Base-by-base conservation (phyloP, 1,140 invertebrate genomes). In the Diploscapter pachys region DNA sequence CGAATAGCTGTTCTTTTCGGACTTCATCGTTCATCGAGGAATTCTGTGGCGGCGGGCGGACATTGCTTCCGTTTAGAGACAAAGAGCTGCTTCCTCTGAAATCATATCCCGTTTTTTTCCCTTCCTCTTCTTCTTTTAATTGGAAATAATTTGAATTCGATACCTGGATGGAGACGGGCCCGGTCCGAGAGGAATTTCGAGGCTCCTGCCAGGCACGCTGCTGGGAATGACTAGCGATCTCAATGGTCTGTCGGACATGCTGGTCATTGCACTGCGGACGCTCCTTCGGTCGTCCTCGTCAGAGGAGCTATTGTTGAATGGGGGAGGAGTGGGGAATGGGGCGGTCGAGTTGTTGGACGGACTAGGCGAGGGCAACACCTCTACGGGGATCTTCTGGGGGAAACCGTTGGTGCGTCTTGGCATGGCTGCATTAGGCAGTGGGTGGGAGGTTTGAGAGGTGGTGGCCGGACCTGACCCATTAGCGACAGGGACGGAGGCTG, bases 221-320 rank as follows among this genome's bases (percentile, higher is more conserved):
- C 13, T 48, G 5, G 66, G 66, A 54, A 68, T 51, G 50, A 68
- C 50, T 11, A 68, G 66, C 6, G 66, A 55, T 68, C 66, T 50
- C 51, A 55, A 55, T 1, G 66, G 66, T 55, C 66, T 68, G 5
- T 55, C 6, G 31, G 31, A 31, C 31, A 31, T 31, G 31, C 31
- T 31, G 31, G 31, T 31, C 31, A 31, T 31, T 55, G 53, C 66
- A 53, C 66, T 68, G n/a, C 52, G 9, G 52, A 68, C 2, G 56
- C 66, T 68, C 51, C 66, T 52, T 50, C 66, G 66, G 52, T 68
- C 66, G 52, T 68, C 66, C 52, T 68, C 66, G 51, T 68, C 66
- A 68, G 66, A 68, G 2, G 66, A 68, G 52, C n/a, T 55, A 2
- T 2, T 31, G 31, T 31, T 31, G 31, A 31, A 31, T 31, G 31